Evolutionary conservation across 1,140 invertebrate species (phyloP).

Genomic region (Hyles vespertilio): DNA sequence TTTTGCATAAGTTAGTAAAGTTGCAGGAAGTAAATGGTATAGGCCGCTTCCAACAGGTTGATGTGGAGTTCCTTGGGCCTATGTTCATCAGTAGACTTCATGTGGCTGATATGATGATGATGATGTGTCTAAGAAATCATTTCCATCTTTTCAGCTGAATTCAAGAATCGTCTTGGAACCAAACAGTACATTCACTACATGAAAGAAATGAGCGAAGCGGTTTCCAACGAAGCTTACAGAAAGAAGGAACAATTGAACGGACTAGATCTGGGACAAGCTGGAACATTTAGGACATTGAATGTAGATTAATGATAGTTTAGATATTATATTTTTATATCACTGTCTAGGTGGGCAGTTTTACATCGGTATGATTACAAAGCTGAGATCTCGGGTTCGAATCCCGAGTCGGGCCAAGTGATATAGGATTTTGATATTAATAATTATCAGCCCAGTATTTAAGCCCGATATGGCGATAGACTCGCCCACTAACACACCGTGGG

Average conservation of each 20-base stretch:
- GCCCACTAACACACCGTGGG: too few relatives aligned
- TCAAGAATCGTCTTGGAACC: constrained; percentile 17
- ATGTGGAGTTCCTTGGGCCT: too few relatives aligned
- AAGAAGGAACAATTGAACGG: constrained; percentile 29
- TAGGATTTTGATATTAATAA: too few relatives aligned
- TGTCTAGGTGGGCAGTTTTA: constrained; percentile 32
- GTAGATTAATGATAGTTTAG: constrained; percentile 28
- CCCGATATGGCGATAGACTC: too few relatives aligned
- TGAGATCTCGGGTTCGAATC: too few relatives aligned
- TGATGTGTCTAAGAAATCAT: background rate
- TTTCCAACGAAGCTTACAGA: constrained; percentile 29
- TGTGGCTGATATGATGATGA: too few relatives aligned
- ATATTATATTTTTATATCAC: constrained; percentile 8
- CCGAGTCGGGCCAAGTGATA: too few relatives aligned
- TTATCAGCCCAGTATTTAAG: background rate
- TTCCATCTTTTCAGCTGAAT: constrained; percentile 30
- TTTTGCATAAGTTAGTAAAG: too few relatives aligned
- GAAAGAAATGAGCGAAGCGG: constrained; percentile 23
- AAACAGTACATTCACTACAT: constrained; percentile 25
- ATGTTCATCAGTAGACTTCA: too few relatives aligned
- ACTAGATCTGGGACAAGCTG: constrained; percentile 35
- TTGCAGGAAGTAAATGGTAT: too few relatives aligned
- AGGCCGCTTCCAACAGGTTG: too few relatives aligned
- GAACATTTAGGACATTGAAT: constrained; percentile 35
- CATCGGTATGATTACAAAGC: too few relatives aligned